Evolutionary conservation across 2,888 invertebrate species (phyloP).

Genomic region (Prostheceraeus crozeri): DNA sequence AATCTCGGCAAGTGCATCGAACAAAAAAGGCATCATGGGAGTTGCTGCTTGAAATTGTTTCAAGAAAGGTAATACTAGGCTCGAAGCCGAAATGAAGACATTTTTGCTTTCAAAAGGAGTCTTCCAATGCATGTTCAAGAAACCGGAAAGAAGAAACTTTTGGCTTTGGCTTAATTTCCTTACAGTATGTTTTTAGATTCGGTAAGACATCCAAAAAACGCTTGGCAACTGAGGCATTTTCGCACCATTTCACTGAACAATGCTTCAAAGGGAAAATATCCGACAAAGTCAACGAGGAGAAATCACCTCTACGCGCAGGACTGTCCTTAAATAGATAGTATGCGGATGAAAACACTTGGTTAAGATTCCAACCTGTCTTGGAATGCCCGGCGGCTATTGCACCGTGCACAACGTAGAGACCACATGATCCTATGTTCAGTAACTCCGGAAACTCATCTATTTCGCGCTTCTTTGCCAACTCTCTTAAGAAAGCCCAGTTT

Average conservation of each 20-base stretch:
- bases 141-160: slow-evolving; percentile 6
- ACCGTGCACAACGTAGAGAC: slow-evolving; percentile 11
- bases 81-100: too few relatives aligned
- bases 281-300: not conserved
- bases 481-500: slow-evolving; percentile 7
- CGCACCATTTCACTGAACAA: slow-evolving; percentile 30
- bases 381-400: not conserved
- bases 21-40: too few relatives aligned
- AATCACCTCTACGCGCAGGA: slow-evolving; percentile 30
- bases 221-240: slow-evolving; percentile 27
- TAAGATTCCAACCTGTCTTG: slow-evolving; percentile 15
- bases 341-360: slow-evolving; percentile 11
- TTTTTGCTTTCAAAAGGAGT: too few relatives aligned
- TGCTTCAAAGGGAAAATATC: slow-evolving; percentile 12
- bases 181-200: slow-evolving; percentile 3
- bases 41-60: too few relatives aligned
- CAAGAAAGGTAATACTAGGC: too few relatives aligned
- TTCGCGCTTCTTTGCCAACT: not conserved
- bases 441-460: not conserved
- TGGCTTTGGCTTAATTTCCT: slow-evolving; percentile 13
- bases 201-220: slow-evolving; percentile 2
- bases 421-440: slow-evolving; percentile 3
- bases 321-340: slow-evolving; percentile 34
- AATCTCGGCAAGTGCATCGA: too few relatives aligned
- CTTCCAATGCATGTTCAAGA: slow-evolving; percentile 16